Evolutionary conservation across 2,797 vertebrate species (phyloP).

Genomic region (Poeciliopsis turneri): DNA sequence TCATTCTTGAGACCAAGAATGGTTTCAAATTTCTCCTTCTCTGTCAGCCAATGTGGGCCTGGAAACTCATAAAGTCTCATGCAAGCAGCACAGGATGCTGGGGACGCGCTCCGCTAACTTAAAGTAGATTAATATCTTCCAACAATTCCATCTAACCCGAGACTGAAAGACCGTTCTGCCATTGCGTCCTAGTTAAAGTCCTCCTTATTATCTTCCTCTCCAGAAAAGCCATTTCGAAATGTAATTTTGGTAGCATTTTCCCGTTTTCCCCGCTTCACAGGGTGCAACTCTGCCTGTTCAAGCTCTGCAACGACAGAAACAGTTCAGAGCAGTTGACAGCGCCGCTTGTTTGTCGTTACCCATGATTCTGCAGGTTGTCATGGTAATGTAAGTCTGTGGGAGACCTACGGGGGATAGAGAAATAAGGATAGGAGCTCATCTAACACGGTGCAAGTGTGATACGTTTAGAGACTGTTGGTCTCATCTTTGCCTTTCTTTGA

Average conservation of each 20-base stretch:
- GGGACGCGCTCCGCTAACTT: background rate
- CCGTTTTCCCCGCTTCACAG: conserved; percentile 10
- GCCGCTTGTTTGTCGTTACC: conserved; percentile 57
- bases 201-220: background rate
- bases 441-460: conserved; percentile 45
- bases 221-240: conserved; percentile 5
- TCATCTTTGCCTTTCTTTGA: conserved; percentile 8
- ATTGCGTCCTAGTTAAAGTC: background rate
- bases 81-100: background rate
- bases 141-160: background rate
- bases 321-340: conserved; percentile 36
- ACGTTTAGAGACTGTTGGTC: conserved; percentile 33
- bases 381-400: conserved; percentile 57
- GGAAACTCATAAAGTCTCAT: background rate
- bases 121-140: background rate
- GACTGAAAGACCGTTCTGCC: background rate
- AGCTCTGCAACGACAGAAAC: conserved; percentile 24
- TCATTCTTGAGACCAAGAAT: background rate
- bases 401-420: conserved; percentile 48
- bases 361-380: conserved; percentile 63
- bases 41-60: background rate
- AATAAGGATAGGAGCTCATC: conserved; percentile 35
- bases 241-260: background rate
- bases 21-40: background rate
- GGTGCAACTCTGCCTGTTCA: conserved; percentile 14